Conservation (phyloP, 30 jellyfish, hydroid and myxozoan genomes). For the Cassiopea xamachana region DNA sequence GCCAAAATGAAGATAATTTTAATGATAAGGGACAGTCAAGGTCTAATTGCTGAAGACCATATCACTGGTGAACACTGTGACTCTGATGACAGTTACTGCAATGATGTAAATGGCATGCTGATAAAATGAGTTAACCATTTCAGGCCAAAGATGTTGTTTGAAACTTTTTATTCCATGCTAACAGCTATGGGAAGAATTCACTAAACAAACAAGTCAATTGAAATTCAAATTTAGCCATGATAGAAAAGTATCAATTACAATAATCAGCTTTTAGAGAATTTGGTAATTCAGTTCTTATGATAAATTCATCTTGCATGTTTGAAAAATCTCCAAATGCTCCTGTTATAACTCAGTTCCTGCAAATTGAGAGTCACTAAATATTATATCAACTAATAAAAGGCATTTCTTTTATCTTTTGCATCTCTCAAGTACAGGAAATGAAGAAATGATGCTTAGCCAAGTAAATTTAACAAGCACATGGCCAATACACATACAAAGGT, state of each 20-base stretch:
- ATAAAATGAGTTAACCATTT: too few species aligned
- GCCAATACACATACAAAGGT: too few species aligned
- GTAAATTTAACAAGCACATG: too few species aligned
- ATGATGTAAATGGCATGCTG: too few species aligned
- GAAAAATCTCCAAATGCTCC: neutral
- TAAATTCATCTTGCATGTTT: neutral
- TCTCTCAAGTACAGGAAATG: neutral
- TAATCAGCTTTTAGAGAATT: neutral
- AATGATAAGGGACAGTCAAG: too few species aligned
- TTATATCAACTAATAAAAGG: neutral
- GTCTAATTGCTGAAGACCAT: too few species aligned
- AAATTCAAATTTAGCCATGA: neutral
- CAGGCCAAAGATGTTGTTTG: too few species aligned
- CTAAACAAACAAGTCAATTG: neutral
- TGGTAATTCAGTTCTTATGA: neutral
- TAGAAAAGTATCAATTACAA: neutral
- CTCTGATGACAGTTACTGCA: too few species aligned
- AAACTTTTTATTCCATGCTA: neutral
- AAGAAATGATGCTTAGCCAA: too few species aligned
- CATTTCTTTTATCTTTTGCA: neutral
- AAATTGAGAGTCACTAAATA: conserved; percentile 18
- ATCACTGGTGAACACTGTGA: too few species aligned
- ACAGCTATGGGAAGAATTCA: neutral
- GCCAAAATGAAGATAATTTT: too few species aligned
- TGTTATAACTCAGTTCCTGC: conserved; percentile 21